Evolutionary conservation across 1,140 invertebrate genomes (phyloP), one percentile per base, ranked within the genome.

Genomic region (Drosophila takahashii): DNA sequence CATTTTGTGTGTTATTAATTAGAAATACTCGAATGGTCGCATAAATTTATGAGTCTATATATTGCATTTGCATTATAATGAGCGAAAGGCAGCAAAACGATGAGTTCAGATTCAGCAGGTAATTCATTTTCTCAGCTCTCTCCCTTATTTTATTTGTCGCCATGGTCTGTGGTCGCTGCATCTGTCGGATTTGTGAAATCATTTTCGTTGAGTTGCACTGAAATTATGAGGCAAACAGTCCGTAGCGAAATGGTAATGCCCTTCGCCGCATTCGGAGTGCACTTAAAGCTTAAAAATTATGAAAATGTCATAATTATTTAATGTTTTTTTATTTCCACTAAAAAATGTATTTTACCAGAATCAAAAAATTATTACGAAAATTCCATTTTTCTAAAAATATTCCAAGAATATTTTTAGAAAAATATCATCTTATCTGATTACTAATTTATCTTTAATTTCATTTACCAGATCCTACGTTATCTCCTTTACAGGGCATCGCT

Each of bases 1-100:
- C 83, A 79, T 81, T 86, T 87, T 75, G 76, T 86, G 72, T 74
- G 72, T 86, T 85, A 85, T 86, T 86, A 86, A 83, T 86, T 87
- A 86, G 79, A 86, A 86, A 75, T 83, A 75, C 66, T 57, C 61
- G 45, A 56, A 66, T 69, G 45, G n/a, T 54, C 56, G 65, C 34
- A 50, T 69, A 42, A 41, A 47, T 67, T 48, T 58, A 56, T 54
- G 47, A 45, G 26, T 54, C 48, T 27, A 51, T 54, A 34, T 48
- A 69, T 54, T 67, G 64, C 59, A 65, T 61, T 70, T 48, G 57
- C 56, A 74, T 83, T 81, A 69, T 64, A 83, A 83, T 79, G 51
- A 83, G 75, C 79, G 80, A 83, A 71, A 71, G 80, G 64, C 69
- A 51, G 60, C 13, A 16, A 10, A 13, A 29, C 10, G 62, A 70